Conservation (phyloP, 2,888 invertebrate genomes). For the Chaetogeoica ovagalla region DNA sequence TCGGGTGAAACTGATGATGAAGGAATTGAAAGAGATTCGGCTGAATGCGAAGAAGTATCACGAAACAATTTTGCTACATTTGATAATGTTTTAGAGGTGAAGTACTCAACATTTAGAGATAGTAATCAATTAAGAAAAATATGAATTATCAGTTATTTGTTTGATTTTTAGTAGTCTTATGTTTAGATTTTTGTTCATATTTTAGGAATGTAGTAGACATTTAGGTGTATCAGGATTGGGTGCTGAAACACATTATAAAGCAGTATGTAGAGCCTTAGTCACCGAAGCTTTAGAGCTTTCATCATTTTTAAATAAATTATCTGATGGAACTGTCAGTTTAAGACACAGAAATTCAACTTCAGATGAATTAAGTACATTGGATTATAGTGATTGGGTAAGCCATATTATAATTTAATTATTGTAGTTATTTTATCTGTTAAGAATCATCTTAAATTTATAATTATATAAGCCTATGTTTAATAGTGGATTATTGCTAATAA, state of each 20-base stretch:
- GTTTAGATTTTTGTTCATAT: slow-evolving; percentile 35
- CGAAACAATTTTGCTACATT: slow-evolving; percentile 55
- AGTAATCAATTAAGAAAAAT: background rate
- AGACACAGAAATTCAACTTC: slow-evolving; percentile 69
- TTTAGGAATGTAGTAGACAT: slow-evolving; percentile 64
- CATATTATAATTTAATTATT: background rate
- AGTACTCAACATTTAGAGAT: slow-evolving; percentile 22
- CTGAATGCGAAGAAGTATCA: slow-evolving; percentile 68
- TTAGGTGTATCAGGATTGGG: slow-evolving; percentile 62
- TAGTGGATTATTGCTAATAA: slow-evolving; percentile 5
- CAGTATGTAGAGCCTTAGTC: slow-evolving; percentile 88
- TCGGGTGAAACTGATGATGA: slow-evolving; percentile 76
- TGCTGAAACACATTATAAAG: slow-evolving; percentile 81
- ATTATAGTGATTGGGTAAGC: slow-evolving; percentile 89
- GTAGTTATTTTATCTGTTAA: background rate
- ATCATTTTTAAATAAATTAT: slow-evolving; percentile 85
- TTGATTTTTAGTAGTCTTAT: background rate
- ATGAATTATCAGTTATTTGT: background rate
- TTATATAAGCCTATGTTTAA: background rate
- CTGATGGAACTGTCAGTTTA: slow-evolving; percentile 69
- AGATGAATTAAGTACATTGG: slow-evolving; percentile 77
- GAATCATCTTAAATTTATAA: slow-evolving; percentile 12
- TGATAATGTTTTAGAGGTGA: slow-evolving; percentile 57
- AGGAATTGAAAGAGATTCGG: slow-evolving; percentile 86
- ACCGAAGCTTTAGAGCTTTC: slow-evolving; percentile 89